Evolutionary conservation across 2,888 invertebrate genomes (phyloP), one percentile per base, ranked within the genome.

Genomic region (Oeneis ivallda): DNA sequence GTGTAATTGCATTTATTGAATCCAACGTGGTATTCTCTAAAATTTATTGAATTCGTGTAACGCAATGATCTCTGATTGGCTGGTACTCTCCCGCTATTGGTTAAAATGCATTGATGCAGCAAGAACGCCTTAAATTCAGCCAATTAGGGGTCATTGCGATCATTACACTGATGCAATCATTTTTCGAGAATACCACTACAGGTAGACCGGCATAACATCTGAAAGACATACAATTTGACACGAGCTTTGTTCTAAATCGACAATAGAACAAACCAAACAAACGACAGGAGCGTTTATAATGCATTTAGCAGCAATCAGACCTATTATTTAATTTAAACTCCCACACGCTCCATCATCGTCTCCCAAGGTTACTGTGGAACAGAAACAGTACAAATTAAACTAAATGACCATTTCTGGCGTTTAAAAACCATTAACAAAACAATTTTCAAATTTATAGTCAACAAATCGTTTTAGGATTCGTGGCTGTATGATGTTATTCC

Each of bases 391-490:
- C 73, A 77, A 73, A 77, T 77, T 72, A 74, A 79, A 78, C 79
- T 72, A 72, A 77, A 81, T 66, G 66, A 71, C 76, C 67, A 76
- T 79, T 75, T 73, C 68, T 71, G 70, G 71, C 76, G 75, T 76
- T 80, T 78, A 76, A 74, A 74, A 72, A 68, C 70, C 71, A 66
- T 69, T 67, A 73, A 66, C 63, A 68, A 74, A 76, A 74, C 76
- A 71, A 73, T 80, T 78, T 76, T 37, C 37, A 71, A 72, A 79
- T 84, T 82, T 79, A 83, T 76, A 69, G 77, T 75, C 76, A 75
- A 77, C 78, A 76, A 75, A 75, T 74, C 71, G 70, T 72, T 73
- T 72, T 73, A 72, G 70, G 74, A 76, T 76, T 76, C 72, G 74
- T 75, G 72, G 75, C 76, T 74, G 72, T 71, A 78, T 72, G 69